Percentiles rank a stretch among this genome's conserved stretches.
Evolutionary conservation across 2,113 vertebrate genomes (phyloP).

Genomic region (Crocuta crocuta): DNA sequence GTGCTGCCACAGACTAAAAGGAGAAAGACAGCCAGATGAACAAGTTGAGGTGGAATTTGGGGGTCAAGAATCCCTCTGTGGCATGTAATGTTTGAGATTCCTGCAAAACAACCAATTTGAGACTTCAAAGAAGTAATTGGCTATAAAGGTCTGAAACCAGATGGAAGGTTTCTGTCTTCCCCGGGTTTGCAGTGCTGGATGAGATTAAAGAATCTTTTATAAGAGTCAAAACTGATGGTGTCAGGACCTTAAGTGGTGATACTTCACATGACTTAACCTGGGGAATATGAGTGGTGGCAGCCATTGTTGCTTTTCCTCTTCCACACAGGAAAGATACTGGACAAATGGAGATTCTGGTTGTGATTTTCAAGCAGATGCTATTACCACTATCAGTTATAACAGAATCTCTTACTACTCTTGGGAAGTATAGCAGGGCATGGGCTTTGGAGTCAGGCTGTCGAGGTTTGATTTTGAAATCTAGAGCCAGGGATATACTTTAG

Average conservation of each 20-base stretch:
- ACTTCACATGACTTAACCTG: neutral
- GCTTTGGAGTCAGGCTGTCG: neutral
- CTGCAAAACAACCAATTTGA: neutral
- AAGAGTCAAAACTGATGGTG: neutral
- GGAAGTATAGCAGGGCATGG: neutral
- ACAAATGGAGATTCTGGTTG: neutral
- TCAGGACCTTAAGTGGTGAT: neutral
- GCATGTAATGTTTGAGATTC: neutral
- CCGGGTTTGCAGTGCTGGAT: neutral
- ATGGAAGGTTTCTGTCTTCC: neutral
- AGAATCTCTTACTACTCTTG: neutral
- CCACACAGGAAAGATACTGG: neutral
- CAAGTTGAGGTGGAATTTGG: neutral
- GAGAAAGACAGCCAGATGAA: neutral
- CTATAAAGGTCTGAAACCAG: neutral
- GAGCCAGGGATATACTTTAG: neutral
- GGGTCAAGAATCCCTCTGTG: neutral
- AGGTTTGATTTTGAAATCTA: neutral
- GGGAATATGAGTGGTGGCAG: neutral
- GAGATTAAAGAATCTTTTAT: neutral
- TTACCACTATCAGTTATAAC: neutral
- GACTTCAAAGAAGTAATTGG: neutral
- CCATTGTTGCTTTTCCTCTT: neutral
- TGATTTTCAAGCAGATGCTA: neutral
- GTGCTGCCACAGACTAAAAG: neutral